These are phyloP conservation scores for Dryoscopus gambensis DNA, from an alignment of 2,113 vertebrate genomes.

Conservation along the genomic window DNA sequence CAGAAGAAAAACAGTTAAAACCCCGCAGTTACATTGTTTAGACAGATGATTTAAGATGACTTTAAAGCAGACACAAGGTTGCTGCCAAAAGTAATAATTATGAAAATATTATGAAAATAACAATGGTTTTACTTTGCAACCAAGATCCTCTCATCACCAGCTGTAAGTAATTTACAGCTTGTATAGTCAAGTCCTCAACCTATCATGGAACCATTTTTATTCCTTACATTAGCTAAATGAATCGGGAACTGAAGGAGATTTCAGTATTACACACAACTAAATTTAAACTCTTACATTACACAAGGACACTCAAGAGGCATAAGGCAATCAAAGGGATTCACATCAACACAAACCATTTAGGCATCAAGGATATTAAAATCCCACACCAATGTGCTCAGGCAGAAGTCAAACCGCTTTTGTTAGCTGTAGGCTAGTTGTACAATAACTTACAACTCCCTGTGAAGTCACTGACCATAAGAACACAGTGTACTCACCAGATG, in stretches of 20 bases:
- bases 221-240: neutral
- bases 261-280: neutral
- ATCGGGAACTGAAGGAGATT: neutral
- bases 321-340: neutral
- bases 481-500: conserved; percentile 76
- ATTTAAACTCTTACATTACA: neutral
- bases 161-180: neutral
- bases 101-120: neutral
- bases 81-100: neutral
- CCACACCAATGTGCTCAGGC: fast-evolving
- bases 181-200: neutral
- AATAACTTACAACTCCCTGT: too few relatives aligned
- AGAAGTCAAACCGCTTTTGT: neutral
- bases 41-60: neutral
- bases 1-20: neutral
- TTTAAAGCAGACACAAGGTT: neutral
- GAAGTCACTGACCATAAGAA: neutral
- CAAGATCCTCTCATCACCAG: neutral
- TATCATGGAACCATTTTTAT: neutral
- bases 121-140: neutral
- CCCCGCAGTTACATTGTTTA: neutral
- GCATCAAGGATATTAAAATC: neutral
- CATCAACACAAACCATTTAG: neutral
- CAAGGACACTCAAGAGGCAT: neutral
- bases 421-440: neutral